These are phyloP conservation scores for Electrona antarctica DNA, from an alignment of 2,113 vertebrate species.

Conservation along the genomic window DNA sequence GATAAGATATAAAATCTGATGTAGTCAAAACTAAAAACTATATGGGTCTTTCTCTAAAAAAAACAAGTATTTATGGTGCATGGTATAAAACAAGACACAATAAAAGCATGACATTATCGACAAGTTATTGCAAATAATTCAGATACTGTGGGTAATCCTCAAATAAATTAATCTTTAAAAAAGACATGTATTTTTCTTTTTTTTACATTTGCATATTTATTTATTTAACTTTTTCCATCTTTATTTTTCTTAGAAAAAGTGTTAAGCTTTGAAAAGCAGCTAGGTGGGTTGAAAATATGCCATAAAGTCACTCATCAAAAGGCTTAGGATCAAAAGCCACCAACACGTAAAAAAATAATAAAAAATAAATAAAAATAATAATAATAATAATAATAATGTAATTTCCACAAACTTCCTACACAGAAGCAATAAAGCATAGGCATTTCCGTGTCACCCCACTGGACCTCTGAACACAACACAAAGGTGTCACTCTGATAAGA, in stretches of 20 bases:
- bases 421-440: constrained; percentile 29
- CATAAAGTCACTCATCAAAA: constrained; percentile 33
- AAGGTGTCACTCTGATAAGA: no score
- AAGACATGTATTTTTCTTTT: constrained; percentile 77
- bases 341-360: constrained; percentile 1
- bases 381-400: not conserved
- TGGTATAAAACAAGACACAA: constrained; percentile 35
- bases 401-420: constrained; percentile 26
- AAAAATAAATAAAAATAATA: no score
- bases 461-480: not conserved
- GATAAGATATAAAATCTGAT: no score
- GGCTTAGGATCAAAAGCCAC: constrained; percentile 39
- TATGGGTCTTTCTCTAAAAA: no score
- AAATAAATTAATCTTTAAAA: constrained; percentile 80
- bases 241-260: constrained; percentile 48
- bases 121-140: constrained; percentile 62
- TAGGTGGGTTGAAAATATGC: constrained; percentile 63
- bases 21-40: no score
- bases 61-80: constrained; percentile 23
- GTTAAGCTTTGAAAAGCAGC: constrained; percentile 59
- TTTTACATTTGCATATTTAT: constrained; percentile 27
- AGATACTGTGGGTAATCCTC: constrained; percentile 54
- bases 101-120: constrained; percentile 18
- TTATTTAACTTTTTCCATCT: not conserved
- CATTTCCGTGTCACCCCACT: constrained; percentile 29